These are phyloP conservation scores for Pteruthius melanotis DNA, from an alignment of 2,113 vertebrate genomes.

Conservation along the genomic window DNA sequence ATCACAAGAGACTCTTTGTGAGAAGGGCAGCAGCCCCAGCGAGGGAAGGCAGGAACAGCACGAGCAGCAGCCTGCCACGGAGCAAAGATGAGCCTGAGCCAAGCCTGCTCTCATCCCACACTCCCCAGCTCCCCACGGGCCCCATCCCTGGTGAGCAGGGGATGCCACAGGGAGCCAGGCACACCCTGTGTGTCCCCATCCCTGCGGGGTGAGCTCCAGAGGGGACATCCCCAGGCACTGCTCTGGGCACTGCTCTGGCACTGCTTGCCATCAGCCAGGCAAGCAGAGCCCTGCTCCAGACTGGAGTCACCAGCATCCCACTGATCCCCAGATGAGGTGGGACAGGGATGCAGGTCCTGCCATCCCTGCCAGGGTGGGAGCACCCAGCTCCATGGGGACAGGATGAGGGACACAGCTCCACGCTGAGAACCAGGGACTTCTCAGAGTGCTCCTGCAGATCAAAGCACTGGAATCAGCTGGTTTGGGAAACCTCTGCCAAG, in stretches of 20 bases:
- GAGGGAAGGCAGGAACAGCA: not conserved
- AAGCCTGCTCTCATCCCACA: not conserved
- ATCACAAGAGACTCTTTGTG: conserved; percentile 46
- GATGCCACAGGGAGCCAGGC: not conserved
- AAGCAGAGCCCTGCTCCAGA: not conserved
- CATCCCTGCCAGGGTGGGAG: not conserved
- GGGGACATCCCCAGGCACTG: not conserved
- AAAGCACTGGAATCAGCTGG: not conserved
- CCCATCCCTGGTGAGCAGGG: fast-evolving
- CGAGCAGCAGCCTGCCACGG: not conserved
- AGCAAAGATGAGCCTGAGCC: not conserved
- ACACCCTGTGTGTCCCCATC: fast-evolving
- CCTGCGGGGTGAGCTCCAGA: fast-evolving
- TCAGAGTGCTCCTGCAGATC: not conserved
- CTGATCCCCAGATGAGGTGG: not conserved
- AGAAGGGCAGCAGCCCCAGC: not conserved
- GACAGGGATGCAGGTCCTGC: not conserved
- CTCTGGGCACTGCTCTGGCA: too few relatives aligned
- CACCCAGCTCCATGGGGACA: fast-evolving
- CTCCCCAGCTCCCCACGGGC: not conserved
- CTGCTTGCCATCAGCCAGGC: not conserved
- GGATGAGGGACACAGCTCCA: not conserved
- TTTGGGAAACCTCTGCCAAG: not conserved
- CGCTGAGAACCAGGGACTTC: not conserved
- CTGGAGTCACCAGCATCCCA: not conserved